Percentiles rank a stretch among this genome's conserved stretches.
Conservation (phyloP, 2,888 invertebrate species). For the Drosophila anomalata region DNA sequence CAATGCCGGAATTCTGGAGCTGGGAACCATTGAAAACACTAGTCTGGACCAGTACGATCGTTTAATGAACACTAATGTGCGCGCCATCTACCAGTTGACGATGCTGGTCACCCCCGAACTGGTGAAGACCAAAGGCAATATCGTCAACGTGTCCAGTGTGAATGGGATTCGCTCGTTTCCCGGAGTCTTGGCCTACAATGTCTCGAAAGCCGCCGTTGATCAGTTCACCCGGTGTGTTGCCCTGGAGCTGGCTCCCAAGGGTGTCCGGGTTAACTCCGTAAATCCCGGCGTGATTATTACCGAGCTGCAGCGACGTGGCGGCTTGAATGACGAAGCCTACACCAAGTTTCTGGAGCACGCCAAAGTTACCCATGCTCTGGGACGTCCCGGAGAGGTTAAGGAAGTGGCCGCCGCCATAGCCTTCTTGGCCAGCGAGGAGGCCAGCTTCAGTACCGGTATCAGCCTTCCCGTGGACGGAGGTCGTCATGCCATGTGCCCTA, state of each 20-base stretch:
- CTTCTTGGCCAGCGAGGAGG: slow-evolving; percentile 94
- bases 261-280: slow-evolving; percentile 94
- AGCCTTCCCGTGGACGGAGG: slow-evolving; percentile 97
- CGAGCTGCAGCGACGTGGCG: slow-evolving; percentile 93
- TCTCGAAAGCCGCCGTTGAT: slow-evolving; percentile 97
- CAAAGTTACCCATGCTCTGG: slow-evolving; percentile 95
- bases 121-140: slow-evolving; percentile 91
- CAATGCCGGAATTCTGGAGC: slow-evolving; percentile 93
- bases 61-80: slow-evolving; percentile 94
- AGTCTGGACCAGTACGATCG: slow-evolving; percentile 93
- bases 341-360: slow-evolving; percentile 92
- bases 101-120: slow-evolving; percentile 94
- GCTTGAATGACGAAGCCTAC: slow-evolving; percentile 92
- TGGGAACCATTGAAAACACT: slow-evolving; percentile 93
- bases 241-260: slow-evolving; percentile 91
- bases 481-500: slow-evolving; percentile 96
- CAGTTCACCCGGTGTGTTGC: slow-evolving; percentile 97
- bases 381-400: slow-evolving; percentile 91
- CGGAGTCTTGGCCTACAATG: slow-evolving; percentile 93
- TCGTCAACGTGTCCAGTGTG: slow-evolving; percentile 98
- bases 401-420: slow-evolving; percentile 96
- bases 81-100: slow-evolving; percentile 91
- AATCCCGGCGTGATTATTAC: slow-evolving; percentile 96
- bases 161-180: slow-evolving; percentile 95
- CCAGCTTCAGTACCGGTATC: slow-evolving; percentile 96